Evolutionary conservation across 1,140 invertebrate species (phyloP), one percentile per base, ranked within the genome.

Genomic region (Cherax destructor): DNA sequence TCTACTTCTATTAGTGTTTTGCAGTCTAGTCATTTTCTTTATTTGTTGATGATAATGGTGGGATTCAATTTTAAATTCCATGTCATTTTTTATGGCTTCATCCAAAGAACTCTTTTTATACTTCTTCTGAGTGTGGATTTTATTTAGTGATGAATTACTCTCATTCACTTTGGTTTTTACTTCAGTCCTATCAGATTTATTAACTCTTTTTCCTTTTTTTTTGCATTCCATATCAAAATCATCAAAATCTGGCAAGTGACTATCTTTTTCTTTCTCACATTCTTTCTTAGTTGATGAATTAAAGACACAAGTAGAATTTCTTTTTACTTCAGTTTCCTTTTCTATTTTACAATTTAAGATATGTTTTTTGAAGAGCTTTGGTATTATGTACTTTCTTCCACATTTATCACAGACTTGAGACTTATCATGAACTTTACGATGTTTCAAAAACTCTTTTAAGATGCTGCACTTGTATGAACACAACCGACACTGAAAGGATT

Each of bases 21-120:
- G 69, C 11, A 84, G 81, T 16, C 5, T 10, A 4, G 50, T 72
- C 81, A 90, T 76, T 76, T 86, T 84, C 41, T 85, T 50, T 3
- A 85, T 79, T 65, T 91, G 89, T n/a, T 85, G 56, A 56, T 52
- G 18, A 52, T 91, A 91, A 52, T 91, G 76, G n/a, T 85, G 85
- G 18, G 89, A 91, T 72, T 85, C 52, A 16, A 85, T 47, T 52
- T 86, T 79, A 85, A 85, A 91, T 21, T 91, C 89, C 13, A 3
- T 59, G 86, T 91, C 89, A 9, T 50, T 79, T 30, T 86, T 91
- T 52, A 50, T 56, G 24, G 2, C 24, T 18, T n/a, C 30, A 1
- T 41, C n/a, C 5, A 61, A 74, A 59, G 47, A 18, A 41, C 41
- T 78, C 72, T 78, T 86, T 5, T n/a, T 24, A 65, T 41, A 77